Percentiles rank a stretch among this genome's conserved stretches.
Conservation (phyloP, 2,797 vertebrate genomes). For the Leucoraja ocellata region DNA sequence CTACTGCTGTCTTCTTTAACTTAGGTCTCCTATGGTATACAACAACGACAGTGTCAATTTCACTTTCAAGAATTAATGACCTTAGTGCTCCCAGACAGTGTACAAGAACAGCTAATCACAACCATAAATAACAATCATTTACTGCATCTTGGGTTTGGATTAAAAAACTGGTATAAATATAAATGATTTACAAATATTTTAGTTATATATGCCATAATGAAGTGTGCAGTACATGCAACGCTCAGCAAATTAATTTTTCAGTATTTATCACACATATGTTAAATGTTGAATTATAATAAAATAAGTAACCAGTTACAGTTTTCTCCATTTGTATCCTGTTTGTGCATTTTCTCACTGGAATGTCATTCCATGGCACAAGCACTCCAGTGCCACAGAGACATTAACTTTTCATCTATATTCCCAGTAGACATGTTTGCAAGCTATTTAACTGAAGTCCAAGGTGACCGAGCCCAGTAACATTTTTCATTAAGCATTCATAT, state of each 20-base stretch:
- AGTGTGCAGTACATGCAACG: background rate
- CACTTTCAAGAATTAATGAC: conserved; percentile 16
- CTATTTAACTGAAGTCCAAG: background rate
- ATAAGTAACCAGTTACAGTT: background rate
- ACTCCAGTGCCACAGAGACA: background rate
- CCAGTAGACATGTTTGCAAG: background rate
- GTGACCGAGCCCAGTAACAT: background rate
- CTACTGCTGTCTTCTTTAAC: background rate
- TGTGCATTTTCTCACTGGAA: background rate
- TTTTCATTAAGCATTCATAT: background rate
- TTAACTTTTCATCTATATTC: background rate
- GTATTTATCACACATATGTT: background rate
- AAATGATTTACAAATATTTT: background rate
- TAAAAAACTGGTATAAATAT: background rate
- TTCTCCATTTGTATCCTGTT: background rate
- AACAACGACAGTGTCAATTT: background rate
- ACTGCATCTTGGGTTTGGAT: background rate
- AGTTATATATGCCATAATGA: background rate
- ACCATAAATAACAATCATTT: background rate
- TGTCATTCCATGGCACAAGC: background rate
- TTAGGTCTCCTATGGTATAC: background rate
- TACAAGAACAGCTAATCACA: background rate
- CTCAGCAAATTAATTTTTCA: background rate
- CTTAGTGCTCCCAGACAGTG: no score
- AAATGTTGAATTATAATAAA: background rate